Conservation (phyloP, 2,888 invertebrate genomes). For the Rhagium mordax region DNA sequence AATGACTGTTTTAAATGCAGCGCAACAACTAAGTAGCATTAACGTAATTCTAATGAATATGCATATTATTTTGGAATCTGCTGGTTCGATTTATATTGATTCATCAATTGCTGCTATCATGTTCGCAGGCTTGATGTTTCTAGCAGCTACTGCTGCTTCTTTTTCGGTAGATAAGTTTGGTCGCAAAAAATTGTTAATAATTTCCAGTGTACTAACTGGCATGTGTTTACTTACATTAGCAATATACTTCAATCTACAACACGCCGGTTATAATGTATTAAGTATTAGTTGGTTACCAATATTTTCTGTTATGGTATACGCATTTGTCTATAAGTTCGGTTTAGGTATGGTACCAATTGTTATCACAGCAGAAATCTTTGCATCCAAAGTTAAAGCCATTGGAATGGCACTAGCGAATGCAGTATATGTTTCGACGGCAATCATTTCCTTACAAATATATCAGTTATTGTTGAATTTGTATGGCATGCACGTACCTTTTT, state of each 20-base stretch:
- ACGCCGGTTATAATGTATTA: conserved; percentile 55
- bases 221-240: conserved; percentile 62
- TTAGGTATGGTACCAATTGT: conserved; percentile 66
- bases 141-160: conserved; percentile 61
- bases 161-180: conserved; percentile 65
- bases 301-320: conserved; percentile 64
- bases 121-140: conserved; percentile 64
- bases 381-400: conserved; percentile 65
- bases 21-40: conserved; percentile 67
- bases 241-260: conserved; percentile 63
- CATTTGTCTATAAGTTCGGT: conserved; percentile 62
- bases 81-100: conserved; percentile 62
- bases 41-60: conserved; percentile 68
- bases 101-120: conserved; percentile 63
- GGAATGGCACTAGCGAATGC: conserved; percentile 58
- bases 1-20: conserved; percentile 65
- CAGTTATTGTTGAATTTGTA: conserved; percentile 47
- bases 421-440: conserved; percentile 52
- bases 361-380: conserved; percentile 65
- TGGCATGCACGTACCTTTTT: conserved; percentile 57
- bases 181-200: conserved; percentile 61
- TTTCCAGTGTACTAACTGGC: conserved; percentile 64
- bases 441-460: conserved; percentile 55
- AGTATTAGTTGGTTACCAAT: conserved; percentile 65
- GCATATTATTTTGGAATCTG: conserved; percentile 64